Evolutionary conservation across 2,797 vertebrate species (phyloP), one percentile per base, ranked within the genome.

Genomic region (Xenopus petersii): DNA sequence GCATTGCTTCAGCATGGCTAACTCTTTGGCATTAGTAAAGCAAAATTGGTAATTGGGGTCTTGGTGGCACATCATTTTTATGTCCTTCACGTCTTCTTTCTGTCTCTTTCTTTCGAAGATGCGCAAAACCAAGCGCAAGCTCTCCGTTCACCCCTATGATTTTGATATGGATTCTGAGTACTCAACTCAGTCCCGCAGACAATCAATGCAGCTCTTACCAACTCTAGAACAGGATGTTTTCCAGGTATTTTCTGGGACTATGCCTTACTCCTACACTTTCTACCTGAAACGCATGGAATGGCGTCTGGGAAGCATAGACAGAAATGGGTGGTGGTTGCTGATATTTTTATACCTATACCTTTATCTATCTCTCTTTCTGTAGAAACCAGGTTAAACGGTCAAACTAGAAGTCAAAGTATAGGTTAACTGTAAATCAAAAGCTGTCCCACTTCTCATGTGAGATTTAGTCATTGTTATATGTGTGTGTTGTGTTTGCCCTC

Each of bases 121-220:
- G 85, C 93, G 89, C 85, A 94, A 94, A 91, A 89, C 89, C 82
- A 96, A 93, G 87, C 90, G 94, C 61, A 90, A 94, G 62, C 91
- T 98, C 61, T 91, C 92, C 30, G 91, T 97, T 65, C 91, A 93
- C 3, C 91, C 91, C 21, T 75, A 90, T 86, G 94, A 96, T 86
- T 94, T 96, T 1, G 89, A 93, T 36, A 81, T 89, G 70, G 93
- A 92, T 70, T 86, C 84, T 0, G 91, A 95, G 6, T 88, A 91
- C 74, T 82, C 86, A 13, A 69, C 80, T 30, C 84, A 87, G 64
- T 83, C 90, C 49, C 84, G 86, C 26, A 75, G 81, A 64, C 87
- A 72, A 1, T 87, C 88, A 48, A 49, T 76, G 26, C 89, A 90
- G 89, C 91, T 92, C 81, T 82, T 85, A 62, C 80, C 87, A 0